Evolutionary conservation across 1,140 invertebrate genomes (phyloP), one percentile per base, ranked within the genome.

Genomic region (Catajapyx aquilonaris): DNA sequence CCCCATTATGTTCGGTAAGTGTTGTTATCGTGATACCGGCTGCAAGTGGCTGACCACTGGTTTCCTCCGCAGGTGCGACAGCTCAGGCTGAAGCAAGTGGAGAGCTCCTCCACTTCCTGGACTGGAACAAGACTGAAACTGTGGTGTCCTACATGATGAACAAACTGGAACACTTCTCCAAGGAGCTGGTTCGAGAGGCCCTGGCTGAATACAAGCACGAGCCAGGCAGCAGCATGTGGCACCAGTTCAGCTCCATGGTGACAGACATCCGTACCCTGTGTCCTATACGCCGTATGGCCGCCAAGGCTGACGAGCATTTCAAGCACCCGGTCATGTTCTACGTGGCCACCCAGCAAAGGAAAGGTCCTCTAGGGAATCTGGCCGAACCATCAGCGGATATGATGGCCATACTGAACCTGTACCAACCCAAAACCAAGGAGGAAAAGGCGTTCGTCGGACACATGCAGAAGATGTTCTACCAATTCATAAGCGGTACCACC

Each of bases 201-300:
- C 25, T 25, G 25, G 41, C 40, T 21, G n/a, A 39, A 11, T 45
- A 45, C 31, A 35, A 36, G 31, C 41, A 11, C 40, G 37, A 21
- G 38, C 37, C 2, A 42, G 43, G 43, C 43, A 44, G 17, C 42
- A 28, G n/a, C n/a, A n/a, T 28, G 25, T 48, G 46, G 46, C 21
- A 37, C 9, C 39, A 45, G 20, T 49, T 51, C 31, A 44, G 43
- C 3, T 45, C 51, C n/a, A 28, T 52, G 37, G 45, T 55, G 1
- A 51, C 49, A 5, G 53, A 55, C 25, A 44, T 52, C 5, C 39
- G 50, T 15, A 50, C 49, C 5, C 44, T 52, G 18, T 55, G 53
- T 35, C 53, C 53, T 15, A 28, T 52, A 7, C 41, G 47, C 15
- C 31, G 42, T 11, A 37, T 44, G 3, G 40, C 48, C 7, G 42